These are phyloP conservation scores for Mythimna pallens DNA, from an alignment of 2,888 invertebrate genomes.

Conservation along the genomic window DNA sequence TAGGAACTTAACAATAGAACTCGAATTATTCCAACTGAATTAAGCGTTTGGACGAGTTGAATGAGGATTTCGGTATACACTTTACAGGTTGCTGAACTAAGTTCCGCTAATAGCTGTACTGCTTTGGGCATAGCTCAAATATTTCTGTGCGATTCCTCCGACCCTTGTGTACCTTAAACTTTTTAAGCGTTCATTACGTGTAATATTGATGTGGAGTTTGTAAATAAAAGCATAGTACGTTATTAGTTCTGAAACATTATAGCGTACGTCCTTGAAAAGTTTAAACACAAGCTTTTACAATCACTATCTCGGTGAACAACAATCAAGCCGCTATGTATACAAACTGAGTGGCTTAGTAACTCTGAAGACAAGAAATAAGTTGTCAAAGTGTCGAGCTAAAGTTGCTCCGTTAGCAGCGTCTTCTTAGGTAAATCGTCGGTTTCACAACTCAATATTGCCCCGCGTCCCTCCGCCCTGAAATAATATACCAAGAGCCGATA, in stretches of 20 bases:
- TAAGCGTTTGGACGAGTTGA: slow-evolving; percentile 86
- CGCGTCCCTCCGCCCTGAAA: slow-evolving; percentile 82
- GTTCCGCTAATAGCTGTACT: slow-evolving; percentile 81
- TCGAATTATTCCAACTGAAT: slow-evolving; percentile 89
- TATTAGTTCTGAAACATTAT: slow-evolving; percentile 55
- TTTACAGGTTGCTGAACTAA: slow-evolving; percentile 85
- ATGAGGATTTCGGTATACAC: slow-evolving; percentile 86
- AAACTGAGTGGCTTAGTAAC: slow-evolving; percentile 86
- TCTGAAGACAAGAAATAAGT: slow-evolving; percentile 89
- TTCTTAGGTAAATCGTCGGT: slow-evolving; percentile 89
- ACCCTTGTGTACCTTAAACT: slow-evolving; percentile 70
- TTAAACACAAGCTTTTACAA: slow-evolving; percentile 64
- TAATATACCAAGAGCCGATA: slow-evolving; percentile 87
- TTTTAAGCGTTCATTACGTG: slow-evolving; percentile 62
- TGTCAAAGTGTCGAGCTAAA: slow-evolving; percentile 89
- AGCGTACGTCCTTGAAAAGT: slow-evolving; percentile 62
- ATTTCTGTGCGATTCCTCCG: slow-evolving; percentile 71
- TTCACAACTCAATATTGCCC: slow-evolving; percentile 88
- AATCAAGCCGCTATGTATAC: slow-evolving; percentile 83
- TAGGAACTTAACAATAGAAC: slow-evolving; percentile 89
- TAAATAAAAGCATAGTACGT: slow-evolving; percentile 35
- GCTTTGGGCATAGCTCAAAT: slow-evolving; percentile 79
- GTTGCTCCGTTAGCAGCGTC: slow-evolving; percentile 87
- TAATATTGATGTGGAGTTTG: slow-evolving; percentile 56
- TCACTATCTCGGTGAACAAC: slow-evolving; percentile 74